Percentiles rank a stretch among this genome's conserved stretches.
These are phyloP conservation scores for Haemorhous mexicanus DNA, from an alignment of 2,113 vertebrate species.

Conservation along the genomic window DNA sequence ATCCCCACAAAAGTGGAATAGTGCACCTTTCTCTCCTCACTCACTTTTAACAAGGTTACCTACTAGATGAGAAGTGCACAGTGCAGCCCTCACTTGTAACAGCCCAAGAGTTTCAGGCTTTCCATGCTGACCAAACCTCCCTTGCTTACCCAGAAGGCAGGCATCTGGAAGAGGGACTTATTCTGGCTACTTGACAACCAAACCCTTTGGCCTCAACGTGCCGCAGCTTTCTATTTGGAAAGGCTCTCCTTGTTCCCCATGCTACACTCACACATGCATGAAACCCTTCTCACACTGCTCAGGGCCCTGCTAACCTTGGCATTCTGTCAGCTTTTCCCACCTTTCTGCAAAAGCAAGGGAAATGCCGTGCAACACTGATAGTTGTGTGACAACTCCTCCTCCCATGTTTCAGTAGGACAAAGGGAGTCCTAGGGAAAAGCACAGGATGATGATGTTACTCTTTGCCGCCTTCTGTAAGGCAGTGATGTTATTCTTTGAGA, in stretches of 20 bases:
- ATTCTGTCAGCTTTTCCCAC: background rate
- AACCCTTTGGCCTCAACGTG: background rate
- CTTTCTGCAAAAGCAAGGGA: background rate
- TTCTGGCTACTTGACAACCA: background rate
- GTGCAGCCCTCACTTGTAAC: background rate
- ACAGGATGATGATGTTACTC: background rate
- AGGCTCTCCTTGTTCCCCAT: background rate
- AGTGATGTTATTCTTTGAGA: background rate
- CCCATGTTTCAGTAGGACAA: background rate
- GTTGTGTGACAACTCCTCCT: background rate
- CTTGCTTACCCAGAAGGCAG: background rate
- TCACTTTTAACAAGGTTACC: background rate
- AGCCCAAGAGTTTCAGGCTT: background rate
- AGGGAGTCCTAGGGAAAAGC: background rate
- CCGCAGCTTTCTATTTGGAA: background rate
- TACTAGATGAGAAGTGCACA: background rate
- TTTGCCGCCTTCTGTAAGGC: background rate
- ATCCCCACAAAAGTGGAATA: background rate
- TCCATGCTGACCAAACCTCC: background rate
- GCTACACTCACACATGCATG: accelerated
- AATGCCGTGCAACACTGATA: background rate
- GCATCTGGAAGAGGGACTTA: accelerated
- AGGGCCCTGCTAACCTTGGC: background rate
- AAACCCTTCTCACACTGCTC: background rate
- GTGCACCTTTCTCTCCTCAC: background rate